Conservation (phyloP, 2,113 vertebrate species). For the Grantiella picta region DNA sequence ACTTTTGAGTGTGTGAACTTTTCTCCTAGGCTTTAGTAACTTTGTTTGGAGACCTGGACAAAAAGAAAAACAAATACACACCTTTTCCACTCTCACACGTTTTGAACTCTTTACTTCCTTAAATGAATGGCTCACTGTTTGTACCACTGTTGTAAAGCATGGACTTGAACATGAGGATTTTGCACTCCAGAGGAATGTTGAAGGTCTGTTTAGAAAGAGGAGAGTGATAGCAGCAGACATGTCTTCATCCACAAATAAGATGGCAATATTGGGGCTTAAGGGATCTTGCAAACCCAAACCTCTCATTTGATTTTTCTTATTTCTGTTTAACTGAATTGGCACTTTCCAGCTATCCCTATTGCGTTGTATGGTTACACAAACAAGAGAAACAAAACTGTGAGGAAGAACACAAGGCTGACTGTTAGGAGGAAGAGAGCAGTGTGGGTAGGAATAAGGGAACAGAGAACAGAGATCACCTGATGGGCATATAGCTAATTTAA, state of each 20-base stretch:
- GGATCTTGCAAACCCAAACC: neutral
- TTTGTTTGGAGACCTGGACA: neutral
- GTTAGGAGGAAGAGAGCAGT: neutral
- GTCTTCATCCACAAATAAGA: neutral
- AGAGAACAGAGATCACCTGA: neutral
- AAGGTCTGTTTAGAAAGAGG: neutral
- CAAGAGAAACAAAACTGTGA: neutral
- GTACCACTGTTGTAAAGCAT: neutral
- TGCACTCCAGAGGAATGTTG: fast-evolving
- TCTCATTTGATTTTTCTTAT: neutral
- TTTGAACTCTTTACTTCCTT: neutral
- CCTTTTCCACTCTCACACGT: neutral
- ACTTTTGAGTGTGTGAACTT: neutral
- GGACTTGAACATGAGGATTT: neutral
- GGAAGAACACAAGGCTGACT: neutral
- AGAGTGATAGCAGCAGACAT: neutral
- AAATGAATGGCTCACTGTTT: neutral
- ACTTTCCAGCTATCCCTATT: neutral
- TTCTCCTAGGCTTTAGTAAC: neutral
- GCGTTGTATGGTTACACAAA: neutral
- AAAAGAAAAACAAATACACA: neutral
- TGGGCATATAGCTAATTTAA: neutral
- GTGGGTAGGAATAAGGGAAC: neutral
- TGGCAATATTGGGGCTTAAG: neutral
- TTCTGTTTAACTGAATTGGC: neutral